Evolutionary conservation across 2,797 vertebrate genomes (phyloP).

Genomic region (Parauchenoglanis ngamensis): DNA sequence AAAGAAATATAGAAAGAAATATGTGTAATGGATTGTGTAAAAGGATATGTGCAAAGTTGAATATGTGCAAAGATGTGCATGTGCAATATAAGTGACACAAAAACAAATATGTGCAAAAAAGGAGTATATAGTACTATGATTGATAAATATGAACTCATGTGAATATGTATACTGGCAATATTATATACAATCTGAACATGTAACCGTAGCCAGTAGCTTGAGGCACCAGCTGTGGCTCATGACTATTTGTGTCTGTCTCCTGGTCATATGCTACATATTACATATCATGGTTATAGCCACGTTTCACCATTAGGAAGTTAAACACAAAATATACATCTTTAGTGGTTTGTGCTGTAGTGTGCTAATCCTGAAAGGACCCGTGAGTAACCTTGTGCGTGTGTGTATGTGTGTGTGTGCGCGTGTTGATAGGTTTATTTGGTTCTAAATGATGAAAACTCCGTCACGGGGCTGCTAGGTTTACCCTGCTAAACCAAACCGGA

Average conservation of each 20-base stretch:
- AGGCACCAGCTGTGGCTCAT: neutral
- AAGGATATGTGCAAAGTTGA: neutral
- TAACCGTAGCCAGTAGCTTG: neutral
- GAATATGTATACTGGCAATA: neutral
- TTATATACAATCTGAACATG: neutral
- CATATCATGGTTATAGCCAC: neutral
- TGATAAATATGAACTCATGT: neutral
- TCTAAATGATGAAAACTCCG: neutral
- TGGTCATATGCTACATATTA: neutral
- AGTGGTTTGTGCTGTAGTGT: neutral
- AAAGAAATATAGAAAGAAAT: neutral
- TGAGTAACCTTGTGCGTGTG: neutral
- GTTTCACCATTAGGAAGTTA: neutral
- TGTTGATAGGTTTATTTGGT: neutral
- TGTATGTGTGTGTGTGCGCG: neutral
- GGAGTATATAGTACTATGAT: neutral
- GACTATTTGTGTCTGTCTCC: neutral
- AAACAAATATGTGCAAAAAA: neutral
- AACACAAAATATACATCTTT: neutral
- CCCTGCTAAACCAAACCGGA: neutral
- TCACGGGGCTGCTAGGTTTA: neutral
- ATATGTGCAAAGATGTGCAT: neutral
- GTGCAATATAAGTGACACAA: neutral
- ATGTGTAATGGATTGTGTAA: neutral
- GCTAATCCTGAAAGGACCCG: neutral